Evolutionary conservation across 30 jellyfish, hydroid and myxozoan genomes (phyloP).

Genomic region (Nemopilema nomurai): DNA sequence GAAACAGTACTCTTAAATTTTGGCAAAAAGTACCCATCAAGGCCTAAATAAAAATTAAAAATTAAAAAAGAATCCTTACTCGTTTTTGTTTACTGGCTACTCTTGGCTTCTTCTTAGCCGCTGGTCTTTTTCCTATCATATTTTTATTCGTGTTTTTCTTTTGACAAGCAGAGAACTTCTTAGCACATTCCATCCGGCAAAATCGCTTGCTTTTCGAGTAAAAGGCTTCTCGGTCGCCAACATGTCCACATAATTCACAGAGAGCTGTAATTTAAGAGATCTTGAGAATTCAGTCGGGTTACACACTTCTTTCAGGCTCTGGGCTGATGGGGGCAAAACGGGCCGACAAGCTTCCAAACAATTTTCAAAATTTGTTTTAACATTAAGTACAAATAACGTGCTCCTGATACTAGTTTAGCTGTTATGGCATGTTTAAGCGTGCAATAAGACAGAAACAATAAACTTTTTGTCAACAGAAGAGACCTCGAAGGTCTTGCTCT

Average conservation of each 20-base stretch:
- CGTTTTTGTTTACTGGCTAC: conserved; percentile 45
- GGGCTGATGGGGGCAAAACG: too few relatives aligned
- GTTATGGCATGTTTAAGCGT: too few relatives aligned
- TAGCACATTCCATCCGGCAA: conserved; percentile 94
- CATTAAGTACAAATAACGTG: too few relatives aligned
- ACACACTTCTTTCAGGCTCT: too few relatives aligned
- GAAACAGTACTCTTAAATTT: too few relatives aligned
- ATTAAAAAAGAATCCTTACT: conserved; percentile 4
- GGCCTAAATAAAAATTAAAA: not conserved
- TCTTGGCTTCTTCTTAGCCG: conserved; percentile 59
- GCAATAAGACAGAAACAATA: too few relatives aligned
- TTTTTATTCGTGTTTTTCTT: conserved; percentile 58
- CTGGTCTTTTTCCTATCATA: conserved; percentile 26
- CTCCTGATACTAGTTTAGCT: too few relatives aligned
- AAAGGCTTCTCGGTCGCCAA: conserved; percentile 72
- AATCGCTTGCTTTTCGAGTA: conserved; percentile 89
- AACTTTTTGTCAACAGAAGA: too few relatives aligned
- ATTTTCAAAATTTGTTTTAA: too few relatives aligned
- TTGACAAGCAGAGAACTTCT: conserved; percentile 87
- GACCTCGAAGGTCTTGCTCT: too few relatives aligned
- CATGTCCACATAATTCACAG: conserved; percentile 84
- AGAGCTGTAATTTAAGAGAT: conserved; percentile 45
- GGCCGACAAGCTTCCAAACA: too few relatives aligned
- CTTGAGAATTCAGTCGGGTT: not conserved
- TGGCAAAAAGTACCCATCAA: too few relatives aligned